phyloP scores from a whole-genome alignment of 1,140 invertebrate species.

The Mamestra configurata region DNA sequence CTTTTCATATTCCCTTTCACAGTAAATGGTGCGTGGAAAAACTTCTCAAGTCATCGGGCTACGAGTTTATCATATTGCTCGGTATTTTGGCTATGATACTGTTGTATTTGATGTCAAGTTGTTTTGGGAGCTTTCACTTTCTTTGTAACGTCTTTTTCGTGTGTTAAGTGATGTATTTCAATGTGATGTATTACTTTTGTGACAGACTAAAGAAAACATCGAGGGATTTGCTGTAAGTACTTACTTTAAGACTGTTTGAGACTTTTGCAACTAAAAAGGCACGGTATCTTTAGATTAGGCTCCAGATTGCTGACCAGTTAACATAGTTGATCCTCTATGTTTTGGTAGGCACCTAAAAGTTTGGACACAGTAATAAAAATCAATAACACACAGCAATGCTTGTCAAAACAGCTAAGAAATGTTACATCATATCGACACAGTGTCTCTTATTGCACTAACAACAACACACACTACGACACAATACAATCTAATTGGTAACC shows the following conservation, averaged over 20 bases:
- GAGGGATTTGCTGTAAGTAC: too few species aligned
- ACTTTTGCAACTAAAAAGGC: too few species aligned
- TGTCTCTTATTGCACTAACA: slow-evolving; percentile 9
- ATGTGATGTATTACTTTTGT: too few species aligned
- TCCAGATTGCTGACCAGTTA: too few species aligned
- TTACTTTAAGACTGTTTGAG: too few species aligned
- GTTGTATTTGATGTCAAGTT: neutral
- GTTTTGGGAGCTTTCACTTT: neutral
- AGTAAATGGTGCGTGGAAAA: slow-evolving; percentile 61
- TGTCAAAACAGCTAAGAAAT: neutral
- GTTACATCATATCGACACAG: neutral
- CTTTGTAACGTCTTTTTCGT: neutral
- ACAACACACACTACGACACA: slow-evolving; percentile 42
- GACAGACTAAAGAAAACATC: too few species aligned
- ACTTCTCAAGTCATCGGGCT: slow-evolving; percentile 57
- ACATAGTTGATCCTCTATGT: too few species aligned
- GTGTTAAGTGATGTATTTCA: neutral
- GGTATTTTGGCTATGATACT: slow-evolving; percentile 12
- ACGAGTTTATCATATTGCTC: slow-evolving; percentile 48
- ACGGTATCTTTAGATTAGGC: too few species aligned
- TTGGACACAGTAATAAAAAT: neutral
- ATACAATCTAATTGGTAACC: slow-evolving; percentile 56
- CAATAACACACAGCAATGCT: neutral
- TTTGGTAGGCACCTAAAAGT: too few species aligned
- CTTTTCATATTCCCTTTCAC: slow-evolving; percentile 61